Evolutionary conservation across 2,113 vertebrate species (phyloP), one percentile per base, ranked within the genome.

Genomic region (Procavia capensis): DNA sequence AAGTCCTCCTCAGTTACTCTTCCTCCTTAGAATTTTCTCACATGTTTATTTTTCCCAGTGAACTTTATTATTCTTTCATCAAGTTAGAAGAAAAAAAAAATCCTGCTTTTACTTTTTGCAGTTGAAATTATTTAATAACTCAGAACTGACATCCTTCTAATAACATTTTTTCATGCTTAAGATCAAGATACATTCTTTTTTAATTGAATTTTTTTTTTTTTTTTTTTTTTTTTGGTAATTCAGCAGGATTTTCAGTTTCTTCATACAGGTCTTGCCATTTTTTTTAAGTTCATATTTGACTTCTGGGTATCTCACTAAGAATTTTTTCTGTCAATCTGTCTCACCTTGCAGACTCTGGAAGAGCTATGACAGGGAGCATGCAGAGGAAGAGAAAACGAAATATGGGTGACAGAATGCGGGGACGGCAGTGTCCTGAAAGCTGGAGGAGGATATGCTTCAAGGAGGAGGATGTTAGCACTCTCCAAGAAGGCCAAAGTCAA

Each of bases 11-110:
- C 50, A 94, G 34, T 88, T 87, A 92, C 22, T 39, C 34, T 90
- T 85, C 9, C 41, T 85, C 66, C 70, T 92, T 85, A 80, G 64
- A 85, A 72, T 92, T 90, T 95, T 90, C 50, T 85, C 47, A 90
- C 8, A 61, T 91, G 34, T 74, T 89, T 59, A 72, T 68, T 96
- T 95, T 93, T 93, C 29, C 54, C 92, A 78, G 50, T 74, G 16
- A 43, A 85, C 7, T 88, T 94, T 76, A 85, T 92, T 93, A 45
- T 90, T 82, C 70, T 36, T 75, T 92, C 85, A 85, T 85, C 16
- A 72, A 59, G 7, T 92, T 93, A 20, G 31, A 39, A n/a, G n/a
- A 59, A 59, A 80, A 24, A 76, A 89, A 88, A 81, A 39, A 39
- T 39, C 7, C 6, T 76, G 22, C 39, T 63, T 76, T 16, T 72